Percentiles rank a stretch among this genome's conserved stretches.
phyloP scores from a whole-genome alignment of 2,888 invertebrate species.

The Scaptomyza tumidula region DNA sequence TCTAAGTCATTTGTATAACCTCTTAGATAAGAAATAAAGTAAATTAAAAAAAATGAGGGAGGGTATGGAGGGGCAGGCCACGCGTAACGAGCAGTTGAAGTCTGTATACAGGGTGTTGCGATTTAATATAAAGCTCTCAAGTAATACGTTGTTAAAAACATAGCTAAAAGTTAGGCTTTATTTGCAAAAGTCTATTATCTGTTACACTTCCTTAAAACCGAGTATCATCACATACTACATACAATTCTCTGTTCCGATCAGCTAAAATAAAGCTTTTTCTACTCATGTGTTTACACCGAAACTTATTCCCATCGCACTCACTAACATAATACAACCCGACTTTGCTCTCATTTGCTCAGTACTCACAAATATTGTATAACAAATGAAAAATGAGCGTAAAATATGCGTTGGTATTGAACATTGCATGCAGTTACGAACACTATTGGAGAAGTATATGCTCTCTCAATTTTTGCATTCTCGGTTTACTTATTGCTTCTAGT shows the following conservation, averaged over 20 bases:
- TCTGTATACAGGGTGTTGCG: background rate
- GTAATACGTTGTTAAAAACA: too few species aligned
- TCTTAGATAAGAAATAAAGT: background rate
- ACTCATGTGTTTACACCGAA: too few species aligned
- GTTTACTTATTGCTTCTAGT: slow-evolving; percentile 52
- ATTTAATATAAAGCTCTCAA: too few species aligned
- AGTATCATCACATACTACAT: background rate
- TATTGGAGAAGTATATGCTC: slow-evolving; percentile 1
- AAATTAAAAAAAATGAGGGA: background rate
- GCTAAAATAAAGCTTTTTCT: too few species aligned
- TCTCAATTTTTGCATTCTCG: slow-evolving; percentile 45
- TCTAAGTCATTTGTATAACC: too few species aligned
- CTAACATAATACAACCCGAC: background rate
- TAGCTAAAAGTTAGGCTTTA: too few species aligned
- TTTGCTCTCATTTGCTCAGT: background rate
- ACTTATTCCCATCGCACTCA: background rate
- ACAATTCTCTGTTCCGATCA: background rate
- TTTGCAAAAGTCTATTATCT: too few species aligned
- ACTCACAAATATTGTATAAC: background rate
- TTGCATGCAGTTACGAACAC: slow-evolving; percentile 35
- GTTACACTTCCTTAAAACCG: too few species aligned
- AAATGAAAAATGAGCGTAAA: background rate
- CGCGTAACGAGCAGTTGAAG: background rate
- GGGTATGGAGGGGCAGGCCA: background rate
- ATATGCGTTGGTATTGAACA: slow-evolving; percentile 15